These are phyloP conservation scores for Hexactinellida sp. DNA, from an alignment of 37 sponge, comb jelly and placozoan genomes.

Conservation along the genomic window DNA sequence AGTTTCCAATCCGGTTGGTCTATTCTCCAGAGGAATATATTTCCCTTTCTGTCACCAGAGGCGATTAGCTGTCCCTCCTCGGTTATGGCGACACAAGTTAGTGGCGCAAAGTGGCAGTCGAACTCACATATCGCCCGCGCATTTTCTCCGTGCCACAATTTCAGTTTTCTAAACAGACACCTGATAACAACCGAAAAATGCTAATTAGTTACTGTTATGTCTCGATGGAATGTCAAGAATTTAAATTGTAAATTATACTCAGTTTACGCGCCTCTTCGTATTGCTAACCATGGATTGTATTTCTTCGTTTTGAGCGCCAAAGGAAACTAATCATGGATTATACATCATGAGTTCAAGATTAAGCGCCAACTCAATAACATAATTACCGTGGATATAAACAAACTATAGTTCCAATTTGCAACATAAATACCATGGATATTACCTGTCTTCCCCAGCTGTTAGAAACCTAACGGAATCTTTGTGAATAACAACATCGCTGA, in stretches of 20 bases:
- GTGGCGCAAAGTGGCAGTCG: background rate
- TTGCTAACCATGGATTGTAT: too few relatives aligned
- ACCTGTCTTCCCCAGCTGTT: slow-evolving; percentile 8
- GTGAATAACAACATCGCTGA: background rate
- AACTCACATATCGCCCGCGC: background rate
- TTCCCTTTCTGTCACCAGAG: background rate
- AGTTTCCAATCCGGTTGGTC: background rate
- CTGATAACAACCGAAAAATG: too few relatives aligned
- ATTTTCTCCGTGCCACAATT: slow-evolving; percentile 15
- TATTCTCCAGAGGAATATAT: background rate
- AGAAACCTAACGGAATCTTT: background rate
- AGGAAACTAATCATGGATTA: too few relatives aligned
- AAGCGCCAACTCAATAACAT: too few relatives aligned
- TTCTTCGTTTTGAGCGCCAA: too few relatives aligned
- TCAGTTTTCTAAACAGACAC: background rate
- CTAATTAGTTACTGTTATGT: too few relatives aligned
- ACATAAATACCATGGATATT: too few relatives aligned
- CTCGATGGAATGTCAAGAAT: too few relatives aligned
- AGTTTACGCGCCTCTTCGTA: too few relatives aligned
- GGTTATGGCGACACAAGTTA: background rate
- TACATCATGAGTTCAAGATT: too few relatives aligned
- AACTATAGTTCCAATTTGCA: background rate
- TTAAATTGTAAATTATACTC: too few relatives aligned
- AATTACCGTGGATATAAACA: too few relatives aligned
- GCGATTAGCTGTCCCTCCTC: background rate